A percentile compares a stretch with the other conserved stretches of the same genome.
Evolutionary conservation across 2,113 vertebrate genomes (phyloP).

Genomic region (Petromus typicus): DNA sequence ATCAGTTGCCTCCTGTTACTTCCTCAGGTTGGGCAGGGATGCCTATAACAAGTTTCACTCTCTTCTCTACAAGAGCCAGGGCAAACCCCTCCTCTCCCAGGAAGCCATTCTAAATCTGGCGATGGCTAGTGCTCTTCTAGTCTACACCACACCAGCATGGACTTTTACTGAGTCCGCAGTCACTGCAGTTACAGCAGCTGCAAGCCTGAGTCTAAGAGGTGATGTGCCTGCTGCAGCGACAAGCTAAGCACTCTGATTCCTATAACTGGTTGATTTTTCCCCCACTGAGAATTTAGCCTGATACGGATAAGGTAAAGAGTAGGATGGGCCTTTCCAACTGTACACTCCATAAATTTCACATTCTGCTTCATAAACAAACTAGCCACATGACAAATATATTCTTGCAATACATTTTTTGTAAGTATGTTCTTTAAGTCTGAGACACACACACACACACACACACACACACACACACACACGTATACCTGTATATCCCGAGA

Average conservation of each 20-base stretch:
- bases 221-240: background rate
- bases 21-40: background rate
- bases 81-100: background rate
- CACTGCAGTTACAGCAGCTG: background rate
- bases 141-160: background rate
- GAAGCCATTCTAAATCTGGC: conserved; percentile 3
- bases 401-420: background rate
- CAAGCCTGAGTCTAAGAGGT: background rate
- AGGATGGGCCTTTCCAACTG: background rate
- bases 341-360: conserved; percentile 15
- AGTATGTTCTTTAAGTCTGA: background rate
- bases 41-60: background rate
- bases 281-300: background rate
- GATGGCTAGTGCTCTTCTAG: background rate
- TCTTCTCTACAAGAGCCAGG: conserved; percentile 3
- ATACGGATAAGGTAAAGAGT: conserved; percentile 3
- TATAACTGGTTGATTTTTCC: background rate
- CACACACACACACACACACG: background rate
- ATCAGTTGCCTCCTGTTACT: background rate
- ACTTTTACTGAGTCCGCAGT: background rate
- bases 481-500: background rate
- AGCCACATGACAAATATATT: background rate
- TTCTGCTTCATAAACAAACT: background rate
- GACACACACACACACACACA: background rate
- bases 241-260: conserved; percentile 10